phyloP scores from a whole-genome alignment of 2,797 vertebrate species.

The Lacerta bilineata region DNA sequence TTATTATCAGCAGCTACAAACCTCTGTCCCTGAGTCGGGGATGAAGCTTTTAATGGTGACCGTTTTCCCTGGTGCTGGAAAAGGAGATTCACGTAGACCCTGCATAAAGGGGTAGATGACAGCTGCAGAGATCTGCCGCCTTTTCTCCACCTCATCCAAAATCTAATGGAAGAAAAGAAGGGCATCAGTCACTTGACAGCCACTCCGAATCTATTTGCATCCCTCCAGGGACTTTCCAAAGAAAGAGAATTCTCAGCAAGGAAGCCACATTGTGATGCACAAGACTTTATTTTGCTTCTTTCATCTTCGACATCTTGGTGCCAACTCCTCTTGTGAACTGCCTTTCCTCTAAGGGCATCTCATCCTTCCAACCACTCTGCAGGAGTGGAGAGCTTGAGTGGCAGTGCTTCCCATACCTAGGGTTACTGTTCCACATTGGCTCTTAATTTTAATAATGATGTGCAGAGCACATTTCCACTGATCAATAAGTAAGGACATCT shows the following conservation, averaged over 20 bases:
- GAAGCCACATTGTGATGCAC: not conserved
- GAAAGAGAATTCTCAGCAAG: not conserved
- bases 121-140: conserved; percentile 92
- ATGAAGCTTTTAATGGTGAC: conserved; percentile 98
- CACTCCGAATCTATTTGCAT: not conserved
- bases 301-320: not conserved
- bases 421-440: not conserved
- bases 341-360: not conserved
- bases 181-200: rapidly evolving
- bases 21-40: conserved; percentile 94
- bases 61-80: conserved; percentile 93
- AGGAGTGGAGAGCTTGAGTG: not conserved
- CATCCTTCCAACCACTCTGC: not conserved
- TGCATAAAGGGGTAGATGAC: conserved; percentile 99
- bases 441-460: not conserved
- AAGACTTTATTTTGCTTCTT: not conserved
- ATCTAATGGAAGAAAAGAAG: conserved; percentile 79
- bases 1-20: conserved; percentile 58
- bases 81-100: conserved; percentile 90
- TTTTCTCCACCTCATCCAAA: conserved; percentile 96
- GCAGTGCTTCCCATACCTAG: not conserved
- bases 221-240: not conserved
- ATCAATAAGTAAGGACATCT: not conserved
- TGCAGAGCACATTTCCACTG: not conserved
- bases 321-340: not conserved